Evolutionary conservation across 2,797 vertebrate genomes (phyloP), one percentile per base, ranked within the genome.

Genomic region (Anisognathus igniventris): DNA sequence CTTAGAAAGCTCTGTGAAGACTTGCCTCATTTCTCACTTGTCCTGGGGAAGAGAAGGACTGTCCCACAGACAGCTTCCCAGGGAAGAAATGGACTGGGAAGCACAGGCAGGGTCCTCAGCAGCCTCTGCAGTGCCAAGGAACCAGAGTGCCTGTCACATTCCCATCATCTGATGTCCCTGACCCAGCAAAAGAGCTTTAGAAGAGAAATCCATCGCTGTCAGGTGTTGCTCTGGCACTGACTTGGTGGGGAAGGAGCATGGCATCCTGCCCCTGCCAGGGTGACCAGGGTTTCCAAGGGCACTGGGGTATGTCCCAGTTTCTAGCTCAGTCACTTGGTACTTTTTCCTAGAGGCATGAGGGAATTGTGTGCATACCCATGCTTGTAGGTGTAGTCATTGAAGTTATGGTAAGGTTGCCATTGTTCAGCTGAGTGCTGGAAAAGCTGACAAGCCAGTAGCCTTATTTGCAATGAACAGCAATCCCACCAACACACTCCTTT

Each of bases 121-220:
- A 88, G 57, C 24, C 28, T 60, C 42, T 5, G 0, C 3, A 3
- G 24, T 51, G 35, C 68, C 1, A 0, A 40, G 14, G 6, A 16
- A 25, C 20, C 2, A 3, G 19, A 92, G 19, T 3, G 0, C 17
- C 8, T 48, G 16, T 67, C 76, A 51, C 13, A 1, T 84, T 84
- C 37, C 18, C 22, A 20, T 68, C 31, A 47, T 9, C 33, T 42
- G 11, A 42, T 86, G 20, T 50, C 6, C 20, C 7, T 45, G 12
- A 3, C 8, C 21, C 0, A 3, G 50, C 17, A 84, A 61, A 91
- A 64, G 42, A 6, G n/a, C 37, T 75, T 92, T 50, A 57, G 61
- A 92, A 71, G 12, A 79, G 16, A 79, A 82, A 81, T 10, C 10
- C 25, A 5, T 50, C 35, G 3, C 42, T 68, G 5, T 22, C 54